Evolutionary conservation across 2,888 invertebrate species (phyloP), one percentile per base, ranked within the genome.

Genomic region (Coenonympha glycerion): DNA sequence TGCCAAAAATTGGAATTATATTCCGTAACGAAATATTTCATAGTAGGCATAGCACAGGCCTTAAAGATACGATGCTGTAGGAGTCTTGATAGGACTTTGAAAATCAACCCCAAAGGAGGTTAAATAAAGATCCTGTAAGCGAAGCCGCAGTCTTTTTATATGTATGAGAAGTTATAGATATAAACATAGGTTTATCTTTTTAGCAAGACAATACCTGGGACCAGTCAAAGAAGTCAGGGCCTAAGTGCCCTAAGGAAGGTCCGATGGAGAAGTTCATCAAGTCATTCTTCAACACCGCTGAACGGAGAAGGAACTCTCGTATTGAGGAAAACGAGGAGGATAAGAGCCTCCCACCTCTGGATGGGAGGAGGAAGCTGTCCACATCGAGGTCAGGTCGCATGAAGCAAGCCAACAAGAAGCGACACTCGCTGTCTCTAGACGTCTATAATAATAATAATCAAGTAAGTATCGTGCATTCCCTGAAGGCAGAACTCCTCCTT

Each of bases 351-450:
- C 55, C 71, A 0, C 70, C 76, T 0, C 52, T 77, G 26, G 78
- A 79, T 2, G 69, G 65, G 0, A 74, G 76, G 44, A 67, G 87
- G 47, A 87, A 84, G 56, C 62, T 87, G 53, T 90, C 90, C n/a
- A 90, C 90, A 58, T 90, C 90, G 0, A 73, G 90, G 52, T 90
- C 90, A 24, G 90, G 90, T 2, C 77, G 90, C 58, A 86, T 90
- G 77, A 87, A 81, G 64, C 89, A 90, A 58, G 82, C 87, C 8
- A 86, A 87, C 53, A 89, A 86, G 66, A 88, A 88, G 57, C 73
- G 90, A 18, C 84, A 88, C 56, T 82, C 87, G 0, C 71, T 90
- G 34, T 79, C 82, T 52, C 67, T 87, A 49, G 89, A 89, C 51
- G 68, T 89, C 24, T 90, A 89, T 65, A n/a, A n/a, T n/a, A n/a